Evolutionary conservation across 2,797 vertebrate species (phyloP), one percentile per base, ranked within the genome.

Genomic region (Channa striata): DNA sequence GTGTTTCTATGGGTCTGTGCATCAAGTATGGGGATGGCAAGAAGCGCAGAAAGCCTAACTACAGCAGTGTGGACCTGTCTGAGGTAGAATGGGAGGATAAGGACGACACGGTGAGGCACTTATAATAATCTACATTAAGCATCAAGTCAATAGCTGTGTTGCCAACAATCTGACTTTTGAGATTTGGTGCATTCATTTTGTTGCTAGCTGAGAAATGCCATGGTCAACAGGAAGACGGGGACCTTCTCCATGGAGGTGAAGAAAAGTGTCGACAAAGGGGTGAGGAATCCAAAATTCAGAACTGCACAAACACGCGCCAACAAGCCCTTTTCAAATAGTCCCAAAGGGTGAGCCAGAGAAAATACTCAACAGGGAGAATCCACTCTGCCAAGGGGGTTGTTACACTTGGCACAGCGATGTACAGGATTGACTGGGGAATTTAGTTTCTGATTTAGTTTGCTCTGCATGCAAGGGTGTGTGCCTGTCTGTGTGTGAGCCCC

Each of bases 31-130:
- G 97, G 88, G 96, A 97, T 48, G 95, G 96, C 3, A 97, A 97
- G 80, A 98, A 98, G 87, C 91, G 97, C 78, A 95, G 95, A 78
- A 99, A 99, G 70, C 97, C 97, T 7, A 96, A 97, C 92, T 99
- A 99, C 81, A 99, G 97, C 52, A 99, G 97, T 1, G 98, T 99
- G 80, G 98, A 99, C 88, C 95, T 99, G 72, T 99, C 97, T 0
- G 98, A 99, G 86, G 97, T 99, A 5, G 98, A 99, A 74, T 99
- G 97, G 98, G 98, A 99, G 89, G 98, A 99, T 83, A 95, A 95
- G 68, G 97, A 99, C 20, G 96, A 99, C 82, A 81, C 83, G 78
- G 92, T 93, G 70, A 86, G 87, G 72, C 59, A 9, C 61, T 53
- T 36, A 10, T 1, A 20, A 16, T 33, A 44, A 82, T 59, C 51